Evolutionary conservation across 2,888 invertebrate genomes (phyloP), one percentile per base, ranked within the genome.

Genomic region (Pristionchus maxplancki): DNA sequence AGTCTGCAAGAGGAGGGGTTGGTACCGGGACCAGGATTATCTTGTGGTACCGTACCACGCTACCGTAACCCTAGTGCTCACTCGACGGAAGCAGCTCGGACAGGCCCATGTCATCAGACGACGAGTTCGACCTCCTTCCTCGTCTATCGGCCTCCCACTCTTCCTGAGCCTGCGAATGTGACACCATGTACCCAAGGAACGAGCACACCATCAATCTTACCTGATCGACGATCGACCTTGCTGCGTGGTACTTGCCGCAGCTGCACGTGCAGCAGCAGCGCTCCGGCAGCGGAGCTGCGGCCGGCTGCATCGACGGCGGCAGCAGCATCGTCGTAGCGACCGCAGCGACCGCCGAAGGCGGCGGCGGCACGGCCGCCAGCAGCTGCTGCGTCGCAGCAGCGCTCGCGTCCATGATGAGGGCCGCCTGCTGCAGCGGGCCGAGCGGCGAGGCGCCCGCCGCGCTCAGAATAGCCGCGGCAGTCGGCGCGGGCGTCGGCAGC

Each of bases 241-340:
- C 93, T 13, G 90, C 90, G 6, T 92, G 93, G 87, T 94, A 94
- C 6, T 93, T 89, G 0, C 94, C 94, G 88, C 94, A 94, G 0
- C 50, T 44, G 71, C 92, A 92, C 8, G 89, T 89, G 88, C 92
- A 92, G 11, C 89, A 83, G 48, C 92, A 92, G 50, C 88, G 87
- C 15, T 89, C 89, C 24, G 90, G 64, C 37, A 34, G 50, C n/a
- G 71, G 34, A 37, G 58, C 24, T 40, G 34, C 50, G n/a, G 34
- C 31, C 28, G 67, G 71, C 67, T 48, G 48, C 86, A 48, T 17
- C 44, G 50, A 6, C 44, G 67, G 53, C 40, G 44, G 67, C 44
- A 67, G 40, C 71, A 50, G 50, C 71, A 50, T 40, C 20, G 86
- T 53, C 20, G 86, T 15, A 4, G 86, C 86, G 20, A 87, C 86